Base-by-base conservation (phyloP, 2,888 invertebrate genomes). In the Ectemnius lituratus region DNA sequence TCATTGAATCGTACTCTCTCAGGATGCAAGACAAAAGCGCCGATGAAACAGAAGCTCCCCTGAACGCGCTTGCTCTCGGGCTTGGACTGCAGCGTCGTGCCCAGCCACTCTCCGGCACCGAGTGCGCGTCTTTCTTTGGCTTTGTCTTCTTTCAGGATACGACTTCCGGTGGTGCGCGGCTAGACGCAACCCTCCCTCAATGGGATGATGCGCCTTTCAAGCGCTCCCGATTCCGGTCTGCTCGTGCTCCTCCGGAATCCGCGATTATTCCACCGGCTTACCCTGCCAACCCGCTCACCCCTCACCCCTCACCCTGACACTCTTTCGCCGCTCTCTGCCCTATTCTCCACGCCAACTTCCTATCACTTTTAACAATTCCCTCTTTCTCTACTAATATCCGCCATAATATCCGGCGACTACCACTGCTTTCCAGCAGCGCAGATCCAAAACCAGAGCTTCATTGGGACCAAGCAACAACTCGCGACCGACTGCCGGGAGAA, bases 11-110 rank as follows among this genome's bases (percentile, higher is more conserved):
- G 80, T 83, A 73, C 82, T 86, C 88, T 88, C 87, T 88, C 90
- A 91, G 90, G 90, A 91, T 90, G 88, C 89, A 89, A 90, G 90
- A 91, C 90, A 91, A 91, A 89, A 80, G 90, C 84, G 78, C 80
- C 88, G 88, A 90, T 90, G 90, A 90, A 90, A 90, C 90, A 90
- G 88, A 89, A 89, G 87, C 87, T 84, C 84, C 23, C 23, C 23
- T 37, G 37, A 37, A 11, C 37, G 8, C 8, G 37, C 37, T 37
- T 1, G 37, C 8, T 1, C 37, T 37, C 37, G 37, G 8, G 1
- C 37, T 37, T 8, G 37, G 37, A 6, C 37, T 37, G 37, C 8
- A 37, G 37, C 37, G 37, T 37, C 37, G 37, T 11, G 71, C 80
- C 23, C 45, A 16, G 37, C 23, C 71, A 73, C 79, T 76, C 73